Percentiles rank a stretch among this genome's conserved stretches.
Evolutionary conservation across 1,140 invertebrate species (phyloP).

Genomic region (Octopus sinensis): DNA sequence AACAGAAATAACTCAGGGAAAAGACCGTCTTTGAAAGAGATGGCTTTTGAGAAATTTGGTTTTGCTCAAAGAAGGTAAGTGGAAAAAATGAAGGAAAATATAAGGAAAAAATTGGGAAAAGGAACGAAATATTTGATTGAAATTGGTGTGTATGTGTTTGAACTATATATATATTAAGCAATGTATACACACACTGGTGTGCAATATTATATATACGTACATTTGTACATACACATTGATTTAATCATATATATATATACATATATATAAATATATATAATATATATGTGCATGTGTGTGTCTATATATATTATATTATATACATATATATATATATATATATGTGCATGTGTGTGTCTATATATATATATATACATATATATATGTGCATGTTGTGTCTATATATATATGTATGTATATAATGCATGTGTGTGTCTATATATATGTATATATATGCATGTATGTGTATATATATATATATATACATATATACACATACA

Average conservation of each 20-base stretch:
- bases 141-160: neutral
- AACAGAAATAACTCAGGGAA: neutral
- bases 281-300: neutral
- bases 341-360: no score
- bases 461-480: neutral
- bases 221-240: neutral
- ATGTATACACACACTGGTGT: neutral
- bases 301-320: no score
- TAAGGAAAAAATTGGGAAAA: neutral
- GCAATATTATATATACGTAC: neutral
- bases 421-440: neutral
- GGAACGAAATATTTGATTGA: neutral
- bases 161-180: neutral
- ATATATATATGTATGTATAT: neutral
- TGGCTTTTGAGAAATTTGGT: neutral
- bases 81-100: neutral
- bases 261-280: conserved; percentile 1
- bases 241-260: neutral
- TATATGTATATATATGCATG: neutral
- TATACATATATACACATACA: no score
- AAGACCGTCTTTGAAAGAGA: neutral
- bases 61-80: conserved; percentile 7
- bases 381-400: neutral
- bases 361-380: neutral
- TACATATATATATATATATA: no score